These are phyloP conservation scores for Drosophila parvula DNA, from an alignment of 1,140 invertebrate species.

Conservation along the genomic window DNA sequence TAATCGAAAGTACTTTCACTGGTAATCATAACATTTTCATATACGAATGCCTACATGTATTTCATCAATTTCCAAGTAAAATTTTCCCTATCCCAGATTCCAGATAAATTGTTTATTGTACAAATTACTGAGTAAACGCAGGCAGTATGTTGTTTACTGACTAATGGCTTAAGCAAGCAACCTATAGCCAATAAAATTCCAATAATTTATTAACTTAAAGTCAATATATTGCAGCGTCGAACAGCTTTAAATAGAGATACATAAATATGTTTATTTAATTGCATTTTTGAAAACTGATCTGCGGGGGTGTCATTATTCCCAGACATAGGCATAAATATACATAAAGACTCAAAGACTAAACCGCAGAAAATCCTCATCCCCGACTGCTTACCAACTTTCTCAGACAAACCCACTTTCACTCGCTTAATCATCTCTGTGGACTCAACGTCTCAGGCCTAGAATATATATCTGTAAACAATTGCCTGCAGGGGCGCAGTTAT, in stretches of 20 bases:
- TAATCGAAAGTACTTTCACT: neutral
- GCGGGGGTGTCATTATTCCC: conserved; percentile 35
- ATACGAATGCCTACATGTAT: neutral
- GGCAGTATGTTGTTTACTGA: neutral
- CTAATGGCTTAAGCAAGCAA: conserved; percentile 5
- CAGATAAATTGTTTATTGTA: neutral
- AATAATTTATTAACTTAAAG: conserved; percentile 2
- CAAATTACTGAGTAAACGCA: neutral
- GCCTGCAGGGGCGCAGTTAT: conserved; percentile 2
- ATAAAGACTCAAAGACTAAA: conserved; percentile 49
- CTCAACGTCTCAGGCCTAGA: conserved; percentile 30
- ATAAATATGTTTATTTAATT: conserved; percentile 34
- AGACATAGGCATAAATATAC: conserved; percentile 26
- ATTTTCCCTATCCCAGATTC: neutral
- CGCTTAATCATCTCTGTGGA: conserved; percentile 50
- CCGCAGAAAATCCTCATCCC: conserved; percentile 72
- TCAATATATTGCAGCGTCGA: neutral
- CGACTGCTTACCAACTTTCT: conserved; percentile 68
- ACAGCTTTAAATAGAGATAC: conserved; percentile 5
- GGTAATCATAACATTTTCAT: too few relatives aligned
- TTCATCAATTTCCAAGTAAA: neutral
- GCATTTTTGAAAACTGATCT: conserved; percentile 29
- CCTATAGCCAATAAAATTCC: conserved; percentile 10
- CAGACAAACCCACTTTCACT: conserved; percentile 66
- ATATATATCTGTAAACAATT: conserved; percentile 53